Conservation (phyloP, 2,797 vertebrate species). For the Adrianichthys oophorus region DNA sequence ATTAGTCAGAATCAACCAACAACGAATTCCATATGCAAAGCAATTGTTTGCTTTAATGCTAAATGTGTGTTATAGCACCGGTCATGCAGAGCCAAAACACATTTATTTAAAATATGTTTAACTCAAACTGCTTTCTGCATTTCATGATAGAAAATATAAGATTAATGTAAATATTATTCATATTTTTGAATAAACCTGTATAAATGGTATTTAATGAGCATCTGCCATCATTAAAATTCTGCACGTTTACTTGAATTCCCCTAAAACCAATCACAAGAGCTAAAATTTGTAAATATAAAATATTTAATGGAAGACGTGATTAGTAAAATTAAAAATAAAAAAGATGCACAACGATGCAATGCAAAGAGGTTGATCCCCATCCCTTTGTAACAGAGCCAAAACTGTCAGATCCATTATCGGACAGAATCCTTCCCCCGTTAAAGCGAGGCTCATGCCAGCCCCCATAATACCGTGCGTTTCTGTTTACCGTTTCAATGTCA, state of each 20-base stretch:
- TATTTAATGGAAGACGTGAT: neutral
- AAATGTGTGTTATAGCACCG: too few species aligned
- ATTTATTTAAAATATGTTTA: too few species aligned
- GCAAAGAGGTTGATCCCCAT: constrained; percentile 29
- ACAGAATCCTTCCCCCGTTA: constrained; percentile 8
- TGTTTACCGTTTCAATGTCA: neutral
- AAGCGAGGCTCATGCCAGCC: neutral
- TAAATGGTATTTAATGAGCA: too few species aligned
- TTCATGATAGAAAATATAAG: too few species aligned
- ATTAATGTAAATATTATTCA: too few species aligned
- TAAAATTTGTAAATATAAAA: neutral
- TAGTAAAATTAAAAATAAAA: constrained; percentile 2
- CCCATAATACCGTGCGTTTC: neutral
- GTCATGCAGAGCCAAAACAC: too few species aligned
- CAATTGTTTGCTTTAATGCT: too few species aligned
- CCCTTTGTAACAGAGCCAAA: constrained; percentile 26
- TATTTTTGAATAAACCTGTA: too few species aligned
- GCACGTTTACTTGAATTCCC: neutral
- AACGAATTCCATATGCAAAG: neutral
- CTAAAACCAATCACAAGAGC: neutral
- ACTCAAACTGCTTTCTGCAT: too few species aligned
- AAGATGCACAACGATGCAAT: constrained; percentile 22
- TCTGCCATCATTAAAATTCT: too few species aligned
- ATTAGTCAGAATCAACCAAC: neutral
- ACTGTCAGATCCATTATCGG: constrained; percentile 37